These are phyloP conservation scores for Drosophila melanocephala DNA, from an alignment of 2,888 invertebrate species.

Conservation along the genomic window DNA sequence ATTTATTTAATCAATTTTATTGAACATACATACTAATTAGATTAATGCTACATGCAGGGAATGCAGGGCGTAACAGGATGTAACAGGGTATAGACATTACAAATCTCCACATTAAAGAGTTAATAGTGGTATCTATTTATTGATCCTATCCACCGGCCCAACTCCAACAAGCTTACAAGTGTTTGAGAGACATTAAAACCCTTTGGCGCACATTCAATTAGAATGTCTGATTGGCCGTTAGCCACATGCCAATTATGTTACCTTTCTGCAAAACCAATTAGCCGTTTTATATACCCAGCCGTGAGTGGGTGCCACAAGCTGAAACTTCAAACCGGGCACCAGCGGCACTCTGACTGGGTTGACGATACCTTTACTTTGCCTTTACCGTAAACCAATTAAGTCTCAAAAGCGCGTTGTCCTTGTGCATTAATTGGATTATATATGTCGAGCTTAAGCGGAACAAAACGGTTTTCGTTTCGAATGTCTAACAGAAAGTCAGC, in stretches of 20 bases:
- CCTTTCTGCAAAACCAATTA: conserved; percentile 73
- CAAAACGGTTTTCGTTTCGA: conserved; percentile 57
- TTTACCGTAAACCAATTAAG: conserved; percentile 67
- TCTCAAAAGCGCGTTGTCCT: conserved; percentile 64
- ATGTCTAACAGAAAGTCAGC: conserved; percentile 19
- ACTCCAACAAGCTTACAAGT: conserved; percentile 8
- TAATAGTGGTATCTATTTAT: conserved; percentile 5
- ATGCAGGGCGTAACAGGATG: neutral
- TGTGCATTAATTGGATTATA: conserved; percentile 75
- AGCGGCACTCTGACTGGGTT: conserved; percentile 36
- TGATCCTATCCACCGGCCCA: conserved; percentile 6
- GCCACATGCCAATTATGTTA: conserved; percentile 68
- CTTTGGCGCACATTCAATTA: conserved; percentile 65
- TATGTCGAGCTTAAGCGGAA: conserved; percentile 70
- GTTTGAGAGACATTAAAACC: conserved; percentile 29
- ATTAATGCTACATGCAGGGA: neutral
- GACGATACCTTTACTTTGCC: conserved; percentile 45
- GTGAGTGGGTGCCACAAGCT: conserved; percentile 47
- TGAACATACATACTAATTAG: neutral
- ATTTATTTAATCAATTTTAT: neutral
- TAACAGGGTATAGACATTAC: neutral
- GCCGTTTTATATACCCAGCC: conserved; percentile 56
- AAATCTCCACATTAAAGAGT: neutral
- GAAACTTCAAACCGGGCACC: conserved; percentile 62
- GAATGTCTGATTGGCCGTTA: conserved; percentile 57